A percentile compares a stretch with the other conserved stretches of the same genome.
Evolutionary conservation across 2,113 vertebrate species (phyloP).

Genomic region (Elephas maximus): DNA sequence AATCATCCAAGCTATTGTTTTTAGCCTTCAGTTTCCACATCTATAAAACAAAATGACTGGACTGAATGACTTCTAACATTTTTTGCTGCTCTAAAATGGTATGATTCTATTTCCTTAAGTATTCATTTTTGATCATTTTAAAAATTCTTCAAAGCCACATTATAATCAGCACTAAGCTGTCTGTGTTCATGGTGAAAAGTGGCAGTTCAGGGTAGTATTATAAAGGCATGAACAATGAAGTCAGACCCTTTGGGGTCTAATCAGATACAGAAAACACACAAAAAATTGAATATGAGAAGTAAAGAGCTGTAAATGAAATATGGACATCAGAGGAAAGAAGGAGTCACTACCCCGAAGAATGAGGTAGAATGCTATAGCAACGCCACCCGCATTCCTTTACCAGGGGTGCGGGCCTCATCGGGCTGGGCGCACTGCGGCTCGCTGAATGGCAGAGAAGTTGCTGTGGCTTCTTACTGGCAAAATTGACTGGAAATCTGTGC

Average conservation of each 20-base stretch:
- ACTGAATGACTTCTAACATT: background rate
- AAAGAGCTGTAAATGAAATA: background rate
- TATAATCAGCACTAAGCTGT: background rate
- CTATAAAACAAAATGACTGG: background rate
- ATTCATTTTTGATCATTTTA: constrained; percentile 37
- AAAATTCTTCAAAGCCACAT: background rate
- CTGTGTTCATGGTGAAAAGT: background rate
- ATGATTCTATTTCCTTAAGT: background rate
- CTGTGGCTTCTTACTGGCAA: background rate
- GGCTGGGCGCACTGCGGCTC: background rate
- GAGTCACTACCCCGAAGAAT: background rate
- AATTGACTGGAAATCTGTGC: background rate
- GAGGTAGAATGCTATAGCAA: background rate
- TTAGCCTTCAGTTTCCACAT: background rate
- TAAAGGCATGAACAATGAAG: background rate
- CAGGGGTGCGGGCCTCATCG: background rate
- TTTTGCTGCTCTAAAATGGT: background rate
- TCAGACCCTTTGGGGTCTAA: background rate
- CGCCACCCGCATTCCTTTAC: accelerated
- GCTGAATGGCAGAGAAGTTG: background rate
- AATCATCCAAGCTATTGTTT: background rate
- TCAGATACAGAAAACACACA: background rate
- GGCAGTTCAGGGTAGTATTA: background rate
- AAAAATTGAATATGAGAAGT: constrained; percentile 8
- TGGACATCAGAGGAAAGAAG: background rate